Evolutionary conservation across 2,797 vertebrate species (phyloP).

Genomic region (Nothura maculosa): DNA sequence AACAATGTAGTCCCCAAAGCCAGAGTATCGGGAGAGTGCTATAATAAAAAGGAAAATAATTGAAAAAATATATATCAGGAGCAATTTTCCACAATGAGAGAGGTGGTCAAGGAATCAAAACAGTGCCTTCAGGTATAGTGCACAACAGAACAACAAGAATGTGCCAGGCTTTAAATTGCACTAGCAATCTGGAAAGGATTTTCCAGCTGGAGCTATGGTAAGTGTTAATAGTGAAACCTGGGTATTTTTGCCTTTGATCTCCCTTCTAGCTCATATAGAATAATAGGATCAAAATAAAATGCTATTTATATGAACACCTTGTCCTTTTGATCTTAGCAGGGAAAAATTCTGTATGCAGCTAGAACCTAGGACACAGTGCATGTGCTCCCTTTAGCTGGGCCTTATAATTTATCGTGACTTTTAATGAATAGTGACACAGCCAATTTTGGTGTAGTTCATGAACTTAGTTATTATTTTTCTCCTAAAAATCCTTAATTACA

Average conservation of each 20-base stretch:
- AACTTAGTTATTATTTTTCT: slow-evolving; percentile 23
- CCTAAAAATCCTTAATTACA: neutral
- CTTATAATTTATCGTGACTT: slow-evolving; percentile 35
- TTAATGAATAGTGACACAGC: slow-evolving; percentile 34
- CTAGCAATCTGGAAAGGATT: slow-evolving; percentile 81
- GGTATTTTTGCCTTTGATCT: slow-evolving; percentile 78
- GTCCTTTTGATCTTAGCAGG: slow-evolving; percentile 80
- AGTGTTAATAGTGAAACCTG: slow-evolving; percentile 79
- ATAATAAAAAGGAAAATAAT: slow-evolving; percentile 25
- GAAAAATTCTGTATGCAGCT: slow-evolving; percentile 38
- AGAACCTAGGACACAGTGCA: neutral
- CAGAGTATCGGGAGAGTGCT: neutral
- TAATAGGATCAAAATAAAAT: slow-evolving; percentile 81
- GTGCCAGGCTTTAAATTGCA: slow-evolving; percentile 76
- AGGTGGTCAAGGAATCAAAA: slow-evolving; percentile 62
- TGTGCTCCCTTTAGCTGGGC: slow-evolving; percentile 42
- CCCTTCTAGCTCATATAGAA: slow-evolving; percentile 70
- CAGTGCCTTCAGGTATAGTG: slow-evolving; percentile 61
- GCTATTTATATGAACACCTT: slow-evolving; percentile 76
- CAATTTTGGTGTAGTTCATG: slow-evolving; percentile 27
- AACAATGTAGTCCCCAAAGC: neutral
- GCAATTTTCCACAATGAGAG: slow-evolving; percentile 49
- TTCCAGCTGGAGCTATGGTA: slow-evolving; percentile 73
- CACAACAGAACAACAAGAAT: slow-evolving; percentile 60
- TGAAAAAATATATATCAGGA: slow-evolving; percentile 35